These are phyloP conservation scores for Gouania willdenowi DNA, from an alignment of 2,797 vertebrate species.

Conservation along the genomic window DNA sequence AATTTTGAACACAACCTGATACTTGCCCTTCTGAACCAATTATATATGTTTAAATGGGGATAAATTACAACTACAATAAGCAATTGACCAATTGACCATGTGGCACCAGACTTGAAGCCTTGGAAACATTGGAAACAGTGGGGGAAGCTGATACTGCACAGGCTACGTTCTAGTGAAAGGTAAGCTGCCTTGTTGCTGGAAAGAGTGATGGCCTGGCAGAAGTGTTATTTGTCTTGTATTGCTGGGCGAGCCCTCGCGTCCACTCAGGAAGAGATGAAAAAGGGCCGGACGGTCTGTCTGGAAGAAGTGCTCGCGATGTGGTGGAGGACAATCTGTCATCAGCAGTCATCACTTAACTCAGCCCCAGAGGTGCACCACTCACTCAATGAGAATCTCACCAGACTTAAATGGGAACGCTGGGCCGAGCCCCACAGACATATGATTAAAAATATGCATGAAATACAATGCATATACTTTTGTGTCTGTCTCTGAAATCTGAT, in stretches of 20 bases:
- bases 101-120: too few species aligned
- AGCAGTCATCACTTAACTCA: conserved; percentile 68
- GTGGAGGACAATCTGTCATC: conserved; percentile 66
- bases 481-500: conserved; percentile 14
- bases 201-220: conserved; percentile 58
- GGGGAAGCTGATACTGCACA: conserved; percentile 27
- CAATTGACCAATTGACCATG: too few species aligned
- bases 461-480: conserved; percentile 63
- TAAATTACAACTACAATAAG: too few species aligned
- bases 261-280: conserved; percentile 66
- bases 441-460: conserved; percentile 70
- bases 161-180: conserved; percentile 42
- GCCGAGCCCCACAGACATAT: conserved; percentile 39
- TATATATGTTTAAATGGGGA: too few species aligned
- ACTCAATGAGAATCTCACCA: conserved; percentile 54
- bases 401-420: conserved; percentile 53
- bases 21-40: too few species aligned
- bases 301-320: conserved; percentile 56
- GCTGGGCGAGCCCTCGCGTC: conserved; percentile 60
- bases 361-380: conserved; percentile 56
- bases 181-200: conserved; percentile 47
- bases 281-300: conserved; percentile 59
- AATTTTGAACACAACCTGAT: too few species aligned
- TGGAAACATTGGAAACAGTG: conserved; percentile 2
- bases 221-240: conserved; percentile 66